Evolutionary conservation across 2,888 invertebrate species (phyloP), one percentile per base, ranked within the genome.

Genomic region (Blastobasis adustella): DNA sequence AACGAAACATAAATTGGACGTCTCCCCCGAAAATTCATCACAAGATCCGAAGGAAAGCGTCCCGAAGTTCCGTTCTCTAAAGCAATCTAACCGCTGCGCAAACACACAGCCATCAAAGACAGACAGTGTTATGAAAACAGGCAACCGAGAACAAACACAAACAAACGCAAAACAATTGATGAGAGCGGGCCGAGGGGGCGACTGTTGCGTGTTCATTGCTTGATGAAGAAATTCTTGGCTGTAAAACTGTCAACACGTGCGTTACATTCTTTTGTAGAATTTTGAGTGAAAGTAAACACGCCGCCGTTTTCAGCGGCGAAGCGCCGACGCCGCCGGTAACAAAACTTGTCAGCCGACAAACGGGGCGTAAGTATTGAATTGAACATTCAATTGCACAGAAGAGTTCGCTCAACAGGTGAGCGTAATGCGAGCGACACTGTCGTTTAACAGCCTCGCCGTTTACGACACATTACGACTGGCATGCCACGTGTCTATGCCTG

Each of bases 121-220:
- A 82, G 79, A 79, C 82, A 78, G 68, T 73, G 84, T 84, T 86
- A 86, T 84, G 84, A 87, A 85, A 87, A 87, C 86, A 87, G 82
- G 78, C 81, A 79, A 69, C 79, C 72, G 68, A 73, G 76, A 82
- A 78, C 79, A 85, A 84, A 85, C 80, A 82, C 77, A 82, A 82
- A 82, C 82, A 84, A 78, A 82, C 67, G 73, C 69, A 75, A 79
- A 81, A 85, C 86, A 87, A 86, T 86, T 81, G 83, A 83, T 76
- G 81, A 80, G 79, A 77, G 73, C 69, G 73, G 68, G 69, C 66
- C 65, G 62, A 69, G 58, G 64, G 59, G 60, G 56, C 58, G 58
- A 58, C 59, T 63, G 69, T 70, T 70, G 67, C 68, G 65, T 73
- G 70, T 75, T 77, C 74, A 71, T 72, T 71, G 68, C 71, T 73